Evolutionary conservation across 2,797 vertebrate genomes (phyloP).

Genomic region (Lagodon rhomboides): DNA sequence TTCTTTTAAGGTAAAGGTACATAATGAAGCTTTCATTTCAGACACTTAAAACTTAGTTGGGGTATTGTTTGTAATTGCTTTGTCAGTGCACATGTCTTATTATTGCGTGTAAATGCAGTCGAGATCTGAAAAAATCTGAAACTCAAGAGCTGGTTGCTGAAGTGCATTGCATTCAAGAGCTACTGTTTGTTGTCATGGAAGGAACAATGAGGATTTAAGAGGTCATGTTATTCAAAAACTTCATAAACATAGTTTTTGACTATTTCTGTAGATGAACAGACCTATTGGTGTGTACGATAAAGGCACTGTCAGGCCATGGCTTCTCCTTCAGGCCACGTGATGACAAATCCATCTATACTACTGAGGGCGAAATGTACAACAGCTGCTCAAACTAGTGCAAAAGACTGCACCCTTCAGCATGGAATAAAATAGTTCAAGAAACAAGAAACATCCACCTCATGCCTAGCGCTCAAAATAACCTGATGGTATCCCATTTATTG

Average conservation of each 20-base stretch:
- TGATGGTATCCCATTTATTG: conserved; percentile 34
- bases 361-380: neutral
- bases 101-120: neutral
- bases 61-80: neutral
- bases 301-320: neutral
- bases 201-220: neutral
- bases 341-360: neutral
- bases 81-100: neutral
- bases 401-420: conserved; percentile 1
- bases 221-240: neutral
- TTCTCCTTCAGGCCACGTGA: neutral
- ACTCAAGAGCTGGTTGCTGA: neutral
- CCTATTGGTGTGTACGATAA: neutral
- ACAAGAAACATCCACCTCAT: conserved; percentile 15
- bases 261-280: neutral
- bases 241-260: neutral
- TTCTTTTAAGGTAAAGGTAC: no score
- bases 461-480: conserved; percentile 34
- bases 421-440: conserved; percentile 17
- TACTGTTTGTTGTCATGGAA: neutral
- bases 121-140: neutral
- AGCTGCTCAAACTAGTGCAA: neutral
- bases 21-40: neutral
- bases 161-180: neutral
- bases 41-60: neutral